Base-by-base conservation (phyloP, 2,888 invertebrate genomes). In the Sinotaia quadrata region DNA sequence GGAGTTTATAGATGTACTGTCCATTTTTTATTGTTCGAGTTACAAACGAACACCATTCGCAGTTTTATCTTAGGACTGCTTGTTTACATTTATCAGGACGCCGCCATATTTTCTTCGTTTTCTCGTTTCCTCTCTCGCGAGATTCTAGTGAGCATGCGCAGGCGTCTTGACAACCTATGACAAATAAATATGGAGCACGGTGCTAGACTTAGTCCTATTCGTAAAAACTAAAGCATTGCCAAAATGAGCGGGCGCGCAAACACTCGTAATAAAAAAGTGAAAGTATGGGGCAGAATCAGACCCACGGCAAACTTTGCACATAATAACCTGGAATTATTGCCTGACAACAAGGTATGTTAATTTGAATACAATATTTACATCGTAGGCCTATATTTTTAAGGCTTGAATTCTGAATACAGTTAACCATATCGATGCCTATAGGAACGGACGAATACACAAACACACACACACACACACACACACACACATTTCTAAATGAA, bases 241-340 rank as follows among this genome's bases (percentile, higher is more conserved):
- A 73, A 65, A 63, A 71, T 71, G 63, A 69, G 69, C 27, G 68
- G 65, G 29, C 65, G 65, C 44, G 33, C 41, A 29, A 47, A 18
- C 7, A 65, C 41, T 31, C 79, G 82, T 60, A 78, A 79, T 54
- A 84, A 82, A 57, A 82, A 85, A 71, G 88, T 88, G 27, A 82
- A 85, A 65, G 87, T 88, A 15, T 87, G 85, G 85, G 81, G 85
- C 21, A 79, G 88, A 54, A 81, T 84, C 36, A 77, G 86, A 75
- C 88, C 88, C 31, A 87, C 87, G 29, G 54, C 85, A 44, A 77
- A 81, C 51, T 88, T 88, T 79, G 85, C 87, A 10, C 78, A 83
- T 62, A 85, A 86, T 37, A 83, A 83, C 73, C 75, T 88, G 27
- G 84, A 86, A 63, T 73, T 88, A n/a, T 71, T 84, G 51, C 75